Evolutionary conservation across 2,888 invertebrate genomes (phyloP), one percentile per base, ranked within the genome.

Genomic region (Aporophyla nigra): DNA sequence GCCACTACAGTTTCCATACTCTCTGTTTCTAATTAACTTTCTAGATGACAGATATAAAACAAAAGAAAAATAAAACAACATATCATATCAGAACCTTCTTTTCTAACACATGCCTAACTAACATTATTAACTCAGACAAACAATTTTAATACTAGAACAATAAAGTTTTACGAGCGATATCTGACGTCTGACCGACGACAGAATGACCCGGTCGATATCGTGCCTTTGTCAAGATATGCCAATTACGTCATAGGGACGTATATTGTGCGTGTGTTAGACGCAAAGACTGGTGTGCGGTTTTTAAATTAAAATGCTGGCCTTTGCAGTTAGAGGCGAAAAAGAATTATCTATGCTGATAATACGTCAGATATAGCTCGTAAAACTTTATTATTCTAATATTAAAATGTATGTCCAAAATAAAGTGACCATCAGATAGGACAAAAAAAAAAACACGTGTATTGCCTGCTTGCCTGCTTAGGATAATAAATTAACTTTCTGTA

Each of bases 81-180:
- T 43, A 21, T 53, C 65, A 71, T 2, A 33, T 27, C 14, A 72
- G 33, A 67, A 51, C 43, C 27, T 46, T 56, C 3, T 27, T 53
- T n/a, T 7, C 2, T 6, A n/a, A 9, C 58, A 68, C 46, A 70
- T 67, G 46, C 12, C 14, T 43, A 46, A 40, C 51, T 66, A 56
- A 54, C 7, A 69, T 59, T 5, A 76, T 10, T 21, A 33, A 72
- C n/a, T 74, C 59, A 43, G 21, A 74, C 67, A 81, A 76, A 79
- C 68, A 75, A 74, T 77, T 76, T 74, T 74, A 71, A 76, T 69
- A 66, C 63, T 73, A 54, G 73, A 73, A 82, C 82, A 70, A 77
- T 86, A 78, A 87, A 83, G 19, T 83, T 86, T 87, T 85, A 87
- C 59, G 70, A 71, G 43, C 33, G 27, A 71, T 83, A 69, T 69